These are phyloP conservation scores for Nyctibius grandis DNA, from an alignment of 2,797 vertebrate species.

Conservation along the genomic window DNA sequence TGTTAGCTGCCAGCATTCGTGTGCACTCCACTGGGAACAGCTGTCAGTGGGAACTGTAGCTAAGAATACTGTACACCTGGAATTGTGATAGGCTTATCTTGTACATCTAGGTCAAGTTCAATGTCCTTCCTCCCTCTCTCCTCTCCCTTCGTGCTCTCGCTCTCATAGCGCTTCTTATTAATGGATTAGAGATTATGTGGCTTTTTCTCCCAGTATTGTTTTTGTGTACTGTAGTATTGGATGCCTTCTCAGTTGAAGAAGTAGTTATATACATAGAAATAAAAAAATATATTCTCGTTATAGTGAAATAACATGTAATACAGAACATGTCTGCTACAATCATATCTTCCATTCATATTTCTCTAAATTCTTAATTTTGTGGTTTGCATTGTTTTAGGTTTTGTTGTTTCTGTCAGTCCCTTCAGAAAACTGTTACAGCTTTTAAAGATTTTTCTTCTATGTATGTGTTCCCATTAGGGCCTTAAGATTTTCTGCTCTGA, in stretches of 20 bases:
- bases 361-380: not conserved
- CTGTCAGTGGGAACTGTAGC: not conserved
- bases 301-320: not conserved
- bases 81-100: not conserved
- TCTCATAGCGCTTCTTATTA: not conserved
- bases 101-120: not conserved
- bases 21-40: not conserved
- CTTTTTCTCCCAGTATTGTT: not conserved
- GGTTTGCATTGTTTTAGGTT: not conserved
- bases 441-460: not conserved
- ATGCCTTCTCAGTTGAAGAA: not conserved
- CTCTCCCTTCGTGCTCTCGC: not conserved
- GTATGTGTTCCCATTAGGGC: fast-evolving
- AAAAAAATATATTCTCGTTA: not conserved
- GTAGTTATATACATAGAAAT: not conserved
- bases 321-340: not conserved
- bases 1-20: not conserved
- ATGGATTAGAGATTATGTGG: not conserved
- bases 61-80: not conserved
- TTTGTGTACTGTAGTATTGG: not conserved
- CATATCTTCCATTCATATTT: not conserved
- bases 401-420: not conserved
- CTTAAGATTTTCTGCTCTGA: not conserved
- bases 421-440: not conserved
- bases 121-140: not conserved